A percentile compares a stretch with the other conserved stretches of the same genome.
phyloP scores from a whole-genome alignment of 2,797 vertebrate genomes.

The Pangasius larnaudii region DNA sequence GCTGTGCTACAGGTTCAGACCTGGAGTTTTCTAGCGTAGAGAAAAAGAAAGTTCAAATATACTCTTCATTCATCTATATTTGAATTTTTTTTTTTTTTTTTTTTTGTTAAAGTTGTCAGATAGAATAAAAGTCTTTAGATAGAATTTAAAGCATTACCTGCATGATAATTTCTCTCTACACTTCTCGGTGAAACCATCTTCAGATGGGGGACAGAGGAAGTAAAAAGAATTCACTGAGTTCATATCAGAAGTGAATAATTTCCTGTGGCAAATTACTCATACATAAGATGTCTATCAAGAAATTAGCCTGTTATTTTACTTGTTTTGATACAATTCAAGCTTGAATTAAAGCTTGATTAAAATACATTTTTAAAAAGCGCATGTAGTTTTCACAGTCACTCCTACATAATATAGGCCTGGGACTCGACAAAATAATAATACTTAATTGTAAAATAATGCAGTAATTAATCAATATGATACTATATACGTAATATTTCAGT shows the following conservation, averaged over 20 bases:
- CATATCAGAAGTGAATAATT: not conserved
- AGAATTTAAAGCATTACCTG: conserved; percentile 21
- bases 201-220: not conserved
- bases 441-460: not conserved
- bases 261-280: too few relatives aligned
- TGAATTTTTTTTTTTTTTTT: too few relatives aligned
- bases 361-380: not conserved
- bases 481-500: not conserved
- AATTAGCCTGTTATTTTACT: not conserved
- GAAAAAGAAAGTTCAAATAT: not conserved
- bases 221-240: not conserved
- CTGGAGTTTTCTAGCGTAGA: conserved; percentile 53
- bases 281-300: not conserved
- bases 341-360: not conserved
- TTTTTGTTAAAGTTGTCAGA: not conserved
- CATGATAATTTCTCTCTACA: conserved; percentile 5
- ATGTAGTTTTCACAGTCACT: not conserved
- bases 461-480: not conserved
- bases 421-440: not conserved
- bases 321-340: not conserved
- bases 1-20: conserved; percentile 31
- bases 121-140: not conserved
- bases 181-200: conserved; percentile 27
- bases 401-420: not conserved
- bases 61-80: not conserved